phyloP scores from a whole-genome alignment of 2,888 invertebrate species.

The Tipula vernalis region DNA sequence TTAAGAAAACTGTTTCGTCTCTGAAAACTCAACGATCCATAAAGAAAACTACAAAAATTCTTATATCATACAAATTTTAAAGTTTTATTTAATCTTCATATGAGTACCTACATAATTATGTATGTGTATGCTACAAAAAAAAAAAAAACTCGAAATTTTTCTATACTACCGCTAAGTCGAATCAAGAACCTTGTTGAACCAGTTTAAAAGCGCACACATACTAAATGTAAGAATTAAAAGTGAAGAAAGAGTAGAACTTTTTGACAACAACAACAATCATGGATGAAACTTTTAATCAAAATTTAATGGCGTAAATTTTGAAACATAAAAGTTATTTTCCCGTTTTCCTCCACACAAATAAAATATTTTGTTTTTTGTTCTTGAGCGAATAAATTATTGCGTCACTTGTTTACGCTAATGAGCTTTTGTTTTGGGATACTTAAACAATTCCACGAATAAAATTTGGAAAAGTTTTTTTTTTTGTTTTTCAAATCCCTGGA shows the following conservation, averaged over 20 bases:
- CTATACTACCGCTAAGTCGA: too few relatives aligned
- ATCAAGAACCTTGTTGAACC: too few relatives aligned
- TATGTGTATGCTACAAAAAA: too few relatives aligned
- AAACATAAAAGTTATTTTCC: neutral
- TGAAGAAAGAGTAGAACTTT: neutral
- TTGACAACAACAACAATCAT: neutral
- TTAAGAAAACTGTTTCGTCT: too few relatives aligned
- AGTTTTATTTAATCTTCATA: too few relatives aligned
- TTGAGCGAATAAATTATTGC: neutral
- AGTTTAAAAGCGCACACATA: too few relatives aligned
- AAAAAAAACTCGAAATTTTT: too few relatives aligned
- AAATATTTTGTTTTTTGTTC: neutral
- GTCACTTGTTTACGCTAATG: conserved; percentile 4
- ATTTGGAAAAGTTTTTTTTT: neutral
- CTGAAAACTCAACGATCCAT: too few relatives aligned
- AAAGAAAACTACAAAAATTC: too few relatives aligned
- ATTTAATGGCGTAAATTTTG: neutral
- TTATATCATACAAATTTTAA: too few relatives aligned
- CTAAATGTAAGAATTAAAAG: too few relatives aligned
- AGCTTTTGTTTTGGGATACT: neutral
- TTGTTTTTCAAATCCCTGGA: neutral
- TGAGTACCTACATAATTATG: too few relatives aligned
- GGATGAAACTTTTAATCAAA: neutral
- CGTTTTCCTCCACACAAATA: neutral
- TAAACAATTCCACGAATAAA: neutral